Evolutionary conservation across 2,113 vertebrate species (phyloP), one percentile per base, ranked within the genome.

Genomic region (Hirundichthys speculiger): DNA sequence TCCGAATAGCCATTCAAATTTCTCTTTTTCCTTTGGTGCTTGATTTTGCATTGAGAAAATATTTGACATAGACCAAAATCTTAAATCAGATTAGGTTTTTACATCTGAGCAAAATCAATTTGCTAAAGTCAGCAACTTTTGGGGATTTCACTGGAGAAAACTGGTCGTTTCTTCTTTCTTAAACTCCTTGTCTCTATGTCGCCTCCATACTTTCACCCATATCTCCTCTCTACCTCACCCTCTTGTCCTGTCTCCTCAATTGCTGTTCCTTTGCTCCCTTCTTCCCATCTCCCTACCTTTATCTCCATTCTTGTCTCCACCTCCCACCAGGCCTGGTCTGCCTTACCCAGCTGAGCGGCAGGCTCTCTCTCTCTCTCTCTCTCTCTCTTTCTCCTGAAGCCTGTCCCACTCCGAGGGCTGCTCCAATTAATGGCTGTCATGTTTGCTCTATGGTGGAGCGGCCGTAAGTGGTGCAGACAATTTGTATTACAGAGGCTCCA

Each of bases 401-500:
- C 65, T 69, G 64, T 67, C 54, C 74, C 54, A 56, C 20, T 54
- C 82, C 21, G 19, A 71, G 69, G 80, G 66, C 70, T 67, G 57
- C 11, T 3, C 67, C 87, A 88, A 89, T 92, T 90, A 92, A 87
- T 78, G 49, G 49, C 84, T 85, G 85, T 89, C 90, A 86, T 90
- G 90, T 91, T 90, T 80, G 76, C 84, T 90, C 77, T 63, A 51
- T 55, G 76, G 63, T 63, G 73, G 69, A 76, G 76, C 43, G 54
- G 77, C 65, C 21, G 50, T 88, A 88, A 91, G 87, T 80, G 83
- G 75, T 73, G 73, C 79, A 75, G 86, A 91, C 89, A 88, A 88
- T 91, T 90, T 91, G 90, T 91, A 90, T 90, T 91, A 90, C 91
- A 92, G 80, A 90, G 75, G 84, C 60, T 75, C 86, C 77, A 90